Evolutionary conservation across 2,113 vertebrate species (phyloP).

Genomic region (Formicarius rufipectus): DNA sequence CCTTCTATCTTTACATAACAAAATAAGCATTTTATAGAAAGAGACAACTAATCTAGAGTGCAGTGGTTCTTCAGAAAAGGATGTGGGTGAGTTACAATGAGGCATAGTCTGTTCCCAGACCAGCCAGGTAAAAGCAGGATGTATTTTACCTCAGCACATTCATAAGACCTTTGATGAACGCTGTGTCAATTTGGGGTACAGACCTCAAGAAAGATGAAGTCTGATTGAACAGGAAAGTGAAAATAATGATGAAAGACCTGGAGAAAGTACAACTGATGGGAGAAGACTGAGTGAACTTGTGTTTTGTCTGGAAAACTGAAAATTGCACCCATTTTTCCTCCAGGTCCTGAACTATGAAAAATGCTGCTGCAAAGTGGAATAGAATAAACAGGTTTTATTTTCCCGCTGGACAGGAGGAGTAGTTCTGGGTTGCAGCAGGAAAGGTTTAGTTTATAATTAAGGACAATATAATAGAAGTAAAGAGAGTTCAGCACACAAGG

Average conservation of each 20-base stretch:
- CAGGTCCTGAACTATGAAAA: neutral
- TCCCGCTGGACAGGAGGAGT: neutral
- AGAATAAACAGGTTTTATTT: constrained; percentile 10
- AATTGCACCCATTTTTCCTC: neutral
- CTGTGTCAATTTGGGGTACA: neutral
- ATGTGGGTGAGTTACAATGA: neutral
- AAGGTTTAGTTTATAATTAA: neutral
- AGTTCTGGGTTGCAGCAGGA: neutral
- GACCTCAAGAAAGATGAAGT: neutral
- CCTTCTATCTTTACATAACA: neutral
- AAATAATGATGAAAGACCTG: neutral
- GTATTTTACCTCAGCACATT: neutral
- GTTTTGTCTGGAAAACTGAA: neutral
- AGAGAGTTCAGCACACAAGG: neutral
- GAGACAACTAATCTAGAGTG: neutral
- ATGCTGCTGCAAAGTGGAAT: neutral
- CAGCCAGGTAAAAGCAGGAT: neutral
- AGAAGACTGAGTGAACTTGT: neutral
- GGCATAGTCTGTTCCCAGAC: neutral
- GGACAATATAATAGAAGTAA: neutral
- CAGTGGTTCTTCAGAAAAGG: neutral
- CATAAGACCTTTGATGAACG: neutral
- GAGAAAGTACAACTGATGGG: neutral
- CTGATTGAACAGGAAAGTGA: neutral
- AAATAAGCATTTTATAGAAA: neutral